Evolutionary conservation across 2,888 invertebrate genomes (phyloP), one percentile per base, ranked within the genome.

Genomic region (Cephalotes varians): DNA sequence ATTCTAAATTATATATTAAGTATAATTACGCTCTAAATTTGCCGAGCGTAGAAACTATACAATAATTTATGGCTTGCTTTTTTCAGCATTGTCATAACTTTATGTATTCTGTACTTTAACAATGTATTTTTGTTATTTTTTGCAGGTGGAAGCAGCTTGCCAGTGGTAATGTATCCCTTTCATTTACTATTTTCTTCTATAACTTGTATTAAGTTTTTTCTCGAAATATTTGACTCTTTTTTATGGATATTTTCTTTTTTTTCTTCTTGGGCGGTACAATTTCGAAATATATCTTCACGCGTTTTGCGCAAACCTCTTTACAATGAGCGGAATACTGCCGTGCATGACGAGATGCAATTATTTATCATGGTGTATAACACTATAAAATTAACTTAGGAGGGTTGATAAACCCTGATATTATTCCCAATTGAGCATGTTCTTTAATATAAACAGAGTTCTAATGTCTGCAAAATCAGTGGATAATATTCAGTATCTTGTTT

Each of bases 101-200:
- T 28, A 62, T 18, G 9, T n/a, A n/a, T 64, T 51, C 12, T 34
- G 15, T 67, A 21, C 12, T 69, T 54, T 72, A 31, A 47, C 7
- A 28, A 73, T 31, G 51, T 49, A 9, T 65, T 62, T 64, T 28
- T 77, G 9, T 81, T n/a, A 15, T 83, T 84, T 9, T 73, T 94
- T 92, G 44, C 91, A 94, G 93, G 93, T 85, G 94, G 93, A 91
- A 94, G 92, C 94, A 93, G 92, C 91, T 88, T 94, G 91, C 94
- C 94, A 93, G 94, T 94, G 94, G 94, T 94, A 94, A 94, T 81
- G 94, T 94, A 94, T 93, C 91, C 81, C 73, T 91, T 91, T 92
- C 72, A 60, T 76, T 88, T 83, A 85, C 83, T 69, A 84, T 80
- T 82, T 87, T 74, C 34, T 84, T 86, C n/a, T 71, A 69, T 77